Base-by-base conservation (phyloP, 2,888 invertebrate genomes). In the Yponomeuta cagnagella region DNA sequence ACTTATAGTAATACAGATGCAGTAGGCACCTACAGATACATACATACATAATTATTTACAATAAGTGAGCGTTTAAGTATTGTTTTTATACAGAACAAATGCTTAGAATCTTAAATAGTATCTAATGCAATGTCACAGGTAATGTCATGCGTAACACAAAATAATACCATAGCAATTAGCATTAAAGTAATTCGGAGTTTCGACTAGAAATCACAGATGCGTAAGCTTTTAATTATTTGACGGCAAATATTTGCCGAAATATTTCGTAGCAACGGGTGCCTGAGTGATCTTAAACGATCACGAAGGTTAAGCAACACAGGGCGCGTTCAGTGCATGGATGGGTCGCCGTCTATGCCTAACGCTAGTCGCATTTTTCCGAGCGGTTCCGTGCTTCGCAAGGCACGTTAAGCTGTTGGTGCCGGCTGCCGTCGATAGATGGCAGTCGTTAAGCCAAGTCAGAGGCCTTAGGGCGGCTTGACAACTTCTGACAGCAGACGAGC, bases 81-180 rank as follows among this genome's bases (percentile, higher is more conserved):
- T 64, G 10, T 64, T 64, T 66, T 66, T 31, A 66, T 23, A 66
- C 48, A 48, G 65, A 65, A 70, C 31, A 71, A 68, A 68, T 70
- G 43, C 65, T 70, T 67, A 72, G 48, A 71, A 69, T 30, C 79
- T 79, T 81, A 81, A 80, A 77, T 76, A 82, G 77, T 81, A 80
- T 80, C 74, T 23, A 23, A 23, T 1, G 23, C 23, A 23, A 23
- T 23, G 23, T 23, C 23, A 23, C 23, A 23, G 23, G 77, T 74
- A 79, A 63, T 63, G 63, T 10, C 15, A 15, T 58, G 52, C 52
- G 15, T 15, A 58, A 58, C 15, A 15, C 12, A 2, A 58, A 58
- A 58, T 58, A 12, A 58, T 58, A 58, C 1, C 9, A 33, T 33
- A 33, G 33, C 33, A 33, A 33, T 2, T 52, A 52, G 12, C 12